Evolutionary conservation across 2,888 invertebrate species (phyloP).

Genomic region (Epirrhoe tristata): DNA sequence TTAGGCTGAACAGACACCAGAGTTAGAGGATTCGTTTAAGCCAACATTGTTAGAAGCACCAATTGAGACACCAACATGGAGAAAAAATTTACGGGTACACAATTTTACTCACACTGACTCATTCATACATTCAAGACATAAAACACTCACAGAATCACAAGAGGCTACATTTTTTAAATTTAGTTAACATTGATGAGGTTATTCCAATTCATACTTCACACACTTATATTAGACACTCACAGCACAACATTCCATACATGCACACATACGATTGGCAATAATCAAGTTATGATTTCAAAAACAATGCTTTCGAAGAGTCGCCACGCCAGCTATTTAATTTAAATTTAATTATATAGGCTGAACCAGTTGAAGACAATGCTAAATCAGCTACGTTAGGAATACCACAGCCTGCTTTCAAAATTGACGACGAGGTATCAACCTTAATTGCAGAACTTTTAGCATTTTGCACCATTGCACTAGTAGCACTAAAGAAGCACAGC

Average conservation of each 20-base stretch:
- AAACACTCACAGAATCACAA: constrained; percentile 15
- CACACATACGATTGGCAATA: constrained; percentile 42
- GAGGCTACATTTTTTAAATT: constrained; percentile 4
- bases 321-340: constrained; percentile 56
- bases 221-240: constrained; percentile 15
- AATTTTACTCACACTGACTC: constrained; percentile 9
- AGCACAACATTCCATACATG: constrained; percentile 40
- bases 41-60: constrained; percentile 74
- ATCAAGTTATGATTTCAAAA: constrained; percentile 17
- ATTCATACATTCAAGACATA: not conserved
- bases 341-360: constrained; percentile 76
- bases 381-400: constrained; percentile 71
- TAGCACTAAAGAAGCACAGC: constrained; percentile 49
- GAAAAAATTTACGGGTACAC: constrained; percentile 67
- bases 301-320: constrained; percentile 65
- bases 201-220: not conserved
- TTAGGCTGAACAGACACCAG: constrained; percentile 80
- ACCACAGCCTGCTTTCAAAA: constrained; percentile 70
- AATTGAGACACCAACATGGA: constrained; percentile 63
- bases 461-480: constrained; percentile 43
- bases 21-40: constrained; percentile 74
- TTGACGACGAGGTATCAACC: constrained; percentile 77
- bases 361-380: constrained; percentile 66
- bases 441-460: constrained; percentile 43
- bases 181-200: constrained; percentile 13